Conservation (phyloP, 2,888 invertebrate species). For the Caenorhabditis panamensis region DNA sequence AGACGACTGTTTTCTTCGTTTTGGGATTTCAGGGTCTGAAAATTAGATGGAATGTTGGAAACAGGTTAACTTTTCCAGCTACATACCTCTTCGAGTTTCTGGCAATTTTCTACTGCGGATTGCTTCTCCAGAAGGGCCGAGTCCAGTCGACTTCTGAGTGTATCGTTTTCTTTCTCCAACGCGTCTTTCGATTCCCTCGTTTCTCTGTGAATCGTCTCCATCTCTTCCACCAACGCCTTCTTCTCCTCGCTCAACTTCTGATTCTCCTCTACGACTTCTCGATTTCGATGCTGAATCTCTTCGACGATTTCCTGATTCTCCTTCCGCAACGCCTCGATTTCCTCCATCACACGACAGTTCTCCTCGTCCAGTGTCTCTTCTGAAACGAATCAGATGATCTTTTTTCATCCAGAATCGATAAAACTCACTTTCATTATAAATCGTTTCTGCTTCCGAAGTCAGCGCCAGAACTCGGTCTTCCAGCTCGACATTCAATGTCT, state of each 20-base stretch:
- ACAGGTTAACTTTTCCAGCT: no score
- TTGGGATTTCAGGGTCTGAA: no score
- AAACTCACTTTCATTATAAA: constrained; percentile 9
- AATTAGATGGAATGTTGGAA: no score
- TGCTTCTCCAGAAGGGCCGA: no score
- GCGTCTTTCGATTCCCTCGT: no score
- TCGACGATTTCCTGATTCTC: constrained; percentile 29
- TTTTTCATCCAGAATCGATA: not conserved
- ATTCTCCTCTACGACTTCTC: constrained; percentile 17
- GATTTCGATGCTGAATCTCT: constrained; percentile 17
- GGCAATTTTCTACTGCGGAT: no score
- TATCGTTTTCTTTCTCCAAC: no score
- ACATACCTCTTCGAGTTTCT: no score
- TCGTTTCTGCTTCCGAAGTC: constrained; percentile 21
- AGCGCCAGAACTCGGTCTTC: constrained; percentile 40
- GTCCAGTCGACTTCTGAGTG: no score
- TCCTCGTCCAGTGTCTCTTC: constrained; percentile 24
- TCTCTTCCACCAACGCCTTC: not conserved
- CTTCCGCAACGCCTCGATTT: constrained; percentile 11
- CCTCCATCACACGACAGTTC: constrained; percentile 17
- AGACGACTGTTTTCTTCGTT: no score
- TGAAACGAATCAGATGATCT: not conserved
- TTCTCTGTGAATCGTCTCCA: not conserved
- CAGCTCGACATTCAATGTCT: constrained; percentile 36
- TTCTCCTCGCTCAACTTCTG: constrained; percentile 8